phyloP scores from a whole-genome alignment of 2,888 invertebrate species.

The Cataglyphis altisquamis region DNA sequence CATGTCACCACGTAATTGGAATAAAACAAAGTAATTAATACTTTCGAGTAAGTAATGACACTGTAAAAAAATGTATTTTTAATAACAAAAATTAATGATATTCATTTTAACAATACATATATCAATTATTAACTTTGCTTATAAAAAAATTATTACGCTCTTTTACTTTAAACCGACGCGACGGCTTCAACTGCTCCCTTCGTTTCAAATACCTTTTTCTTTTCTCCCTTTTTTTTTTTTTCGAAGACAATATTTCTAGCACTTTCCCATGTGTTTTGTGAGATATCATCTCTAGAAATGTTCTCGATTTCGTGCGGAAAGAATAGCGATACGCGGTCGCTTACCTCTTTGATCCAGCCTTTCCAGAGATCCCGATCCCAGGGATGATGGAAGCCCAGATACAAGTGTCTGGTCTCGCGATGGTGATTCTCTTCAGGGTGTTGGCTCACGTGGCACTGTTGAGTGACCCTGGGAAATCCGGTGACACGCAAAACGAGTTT shows the following conservation, averaged over 20 bases:
- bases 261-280: background rate
- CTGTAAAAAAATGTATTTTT: background rate
- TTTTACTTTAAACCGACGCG: background rate
- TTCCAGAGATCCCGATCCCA: conserved; percentile 91
- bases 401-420: conserved; percentile 87
- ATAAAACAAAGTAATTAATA: background rate
- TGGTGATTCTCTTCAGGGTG: conserved; percentile 73
- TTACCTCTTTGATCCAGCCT: conserved; percentile 89
- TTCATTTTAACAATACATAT: background rate
- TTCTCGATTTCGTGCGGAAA: conserved; percentile 34
- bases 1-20: background rate
- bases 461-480: conserved; percentile 83
- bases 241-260: too few species aligned
- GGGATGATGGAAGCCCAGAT: conserved; percentile 89
- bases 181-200: background rate
- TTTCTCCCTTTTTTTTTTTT: background rate
- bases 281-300: background rate
- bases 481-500: conserved; percentile 86
- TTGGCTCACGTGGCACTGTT: conserved; percentile 74
- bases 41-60: background rate
- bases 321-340: conserved; percentile 30
- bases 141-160: background rate
- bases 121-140: background rate
- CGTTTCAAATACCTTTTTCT: background rate
- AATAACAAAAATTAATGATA: background rate